Conservation (phyloP, 2,797 vertebrate genomes). For the Siniperca obscura region DNA sequence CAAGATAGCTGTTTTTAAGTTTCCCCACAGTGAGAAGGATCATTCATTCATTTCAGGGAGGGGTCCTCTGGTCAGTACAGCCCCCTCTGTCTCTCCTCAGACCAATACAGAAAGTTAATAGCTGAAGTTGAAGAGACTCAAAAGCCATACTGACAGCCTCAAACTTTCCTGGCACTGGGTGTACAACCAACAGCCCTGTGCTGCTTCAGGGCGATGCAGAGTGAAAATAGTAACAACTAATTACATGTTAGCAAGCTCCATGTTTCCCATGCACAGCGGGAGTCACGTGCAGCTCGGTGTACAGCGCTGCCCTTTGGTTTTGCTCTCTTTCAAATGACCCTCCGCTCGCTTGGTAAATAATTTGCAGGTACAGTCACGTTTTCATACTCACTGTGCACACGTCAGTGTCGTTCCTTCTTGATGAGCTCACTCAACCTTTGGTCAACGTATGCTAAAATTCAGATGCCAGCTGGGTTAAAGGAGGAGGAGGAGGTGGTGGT, state of each 20-base stretch:
- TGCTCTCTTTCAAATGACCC: slow-evolving; percentile 44
- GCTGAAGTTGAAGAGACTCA: slow-evolving; percentile 54
- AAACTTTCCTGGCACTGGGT: slow-evolving; percentile 78
- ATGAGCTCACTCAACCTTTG: slow-evolving; percentile 60
- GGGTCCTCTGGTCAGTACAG: slow-evolving; percentile 35
- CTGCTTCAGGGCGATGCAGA: slow-evolving; percentile 63
- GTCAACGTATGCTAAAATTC: slow-evolving; percentile 51
- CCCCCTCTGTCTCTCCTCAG: slow-evolving; percentile 36
- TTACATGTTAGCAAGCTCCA: slow-evolving; percentile 76
- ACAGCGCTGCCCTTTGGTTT: slow-evolving; percentile 58
- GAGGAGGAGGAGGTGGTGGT: slow-evolving; percentile 33
- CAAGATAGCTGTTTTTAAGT: slow-evolving; percentile 28
- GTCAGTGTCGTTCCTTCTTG: slow-evolving; percentile 28
- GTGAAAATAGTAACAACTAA: slow-evolving; percentile 85
- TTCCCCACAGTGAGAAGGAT: slow-evolving; percentile 27
- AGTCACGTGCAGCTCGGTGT: slow-evolving; percentile 64
- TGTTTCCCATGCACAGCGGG: slow-evolving; percentile 67
- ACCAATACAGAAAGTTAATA: slow-evolving; percentile 37
- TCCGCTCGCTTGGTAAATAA: slow-evolving; percentile 59
- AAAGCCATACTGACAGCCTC: slow-evolving; percentile 58
- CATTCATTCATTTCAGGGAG: slow-evolving; percentile 46
- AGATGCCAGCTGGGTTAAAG: slow-evolving; percentile 48
- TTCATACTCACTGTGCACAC: slow-evolving; percentile 30
- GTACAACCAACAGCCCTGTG: slow-evolving; percentile 63
- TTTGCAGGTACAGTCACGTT: slow-evolving; percentile 59